Evolutionary conservation across 1,140 invertebrate genomes (phyloP), one percentile per base, ranked within the genome.

Genomic region (Aradophagus sp.): DNA sequence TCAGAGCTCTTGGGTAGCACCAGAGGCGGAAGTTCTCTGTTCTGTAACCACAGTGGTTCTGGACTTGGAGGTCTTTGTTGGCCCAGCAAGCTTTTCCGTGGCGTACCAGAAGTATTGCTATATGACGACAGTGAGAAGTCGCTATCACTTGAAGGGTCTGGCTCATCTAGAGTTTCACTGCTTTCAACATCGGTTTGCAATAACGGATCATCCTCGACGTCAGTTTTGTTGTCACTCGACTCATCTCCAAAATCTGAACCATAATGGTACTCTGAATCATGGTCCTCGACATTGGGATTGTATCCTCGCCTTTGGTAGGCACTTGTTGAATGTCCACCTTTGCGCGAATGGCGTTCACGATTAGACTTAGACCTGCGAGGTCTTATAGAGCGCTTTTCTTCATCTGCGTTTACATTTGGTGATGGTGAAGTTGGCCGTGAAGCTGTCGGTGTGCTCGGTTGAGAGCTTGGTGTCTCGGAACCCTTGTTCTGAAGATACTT

Each of bases 201-300:
- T 12, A 91, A 81, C 19, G 86, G 80, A 71, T 93, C 92, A 76
- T 94, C 92, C 45, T 91, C 91, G 42, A 90, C 87, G 1, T 92
- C 91, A 78, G 90, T 91, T 73, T 93, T 93, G 42, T 93, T 93
- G 39, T 93, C 93, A 78, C 92, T 93, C 0, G 92, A 93, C 55
- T 93, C 91, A 76, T 94, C 93, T 2, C 93, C 93, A 82, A 95
- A 95, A 81, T 95, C 94, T 2, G 93, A 95, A 0, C 94, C 94
- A 83, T 95, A 95, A 80, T 95, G 93, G 82, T 95, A 96, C 76
- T 96, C 94, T 1, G 93, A 93, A 74, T 94, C 93, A 61, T 92
- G 89, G 73, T 92, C 90, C 53, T 93, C 91, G n/a, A 90, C 88
- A 10, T 88, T 89, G 6, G 90, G 88, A 85, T 93, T 93, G 80